Conservation (phyloP, 2,888 invertebrate species). For the Choreutis nemorana region DNA sequence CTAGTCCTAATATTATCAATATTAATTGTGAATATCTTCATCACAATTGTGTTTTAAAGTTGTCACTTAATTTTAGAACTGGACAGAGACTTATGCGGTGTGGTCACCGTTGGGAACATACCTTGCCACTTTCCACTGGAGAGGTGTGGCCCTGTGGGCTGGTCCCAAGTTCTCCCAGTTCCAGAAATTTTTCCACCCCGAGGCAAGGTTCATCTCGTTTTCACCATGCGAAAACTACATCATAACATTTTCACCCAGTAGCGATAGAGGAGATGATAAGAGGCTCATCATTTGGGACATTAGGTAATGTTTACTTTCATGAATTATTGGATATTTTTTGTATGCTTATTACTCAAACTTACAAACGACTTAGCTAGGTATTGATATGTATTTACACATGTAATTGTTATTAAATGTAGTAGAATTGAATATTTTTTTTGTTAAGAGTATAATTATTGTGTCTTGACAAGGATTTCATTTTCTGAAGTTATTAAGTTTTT, state of each 20-base stretch:
- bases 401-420: not conserved
- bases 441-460: constrained; percentile 2
- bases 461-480: too few relatives aligned
- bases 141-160: constrained; percentile 97
- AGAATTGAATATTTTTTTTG: not conserved
- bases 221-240: constrained; percentile 97
- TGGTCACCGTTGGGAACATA: constrained; percentile 99
- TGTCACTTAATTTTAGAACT: too few relatives aligned
- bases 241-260: constrained; percentile 90
- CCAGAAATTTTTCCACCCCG: constrained; percentile 87
- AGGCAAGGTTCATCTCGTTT: constrained; percentile 95
- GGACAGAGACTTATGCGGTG: constrained; percentile 95
- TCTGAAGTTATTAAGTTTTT: too few relatives aligned
- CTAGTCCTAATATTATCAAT: too few relatives aligned
- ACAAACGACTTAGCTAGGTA: not conserved
- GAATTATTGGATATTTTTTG: not conserved
- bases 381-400: not conserved
- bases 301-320: constrained; percentile 65
- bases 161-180: constrained; percentile 93
- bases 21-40: too few relatives aligned
- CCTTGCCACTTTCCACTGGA: constrained; percentile 93
- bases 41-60: too few relatives aligned
- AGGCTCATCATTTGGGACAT: constrained; percentile 97
- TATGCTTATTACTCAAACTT: not conserved
- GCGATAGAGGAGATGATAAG: constrained; percentile 75